Evolutionary conservation across 2,797 vertebrate species (phyloP).

Genomic region (Muscicapa comitata): DNA sequence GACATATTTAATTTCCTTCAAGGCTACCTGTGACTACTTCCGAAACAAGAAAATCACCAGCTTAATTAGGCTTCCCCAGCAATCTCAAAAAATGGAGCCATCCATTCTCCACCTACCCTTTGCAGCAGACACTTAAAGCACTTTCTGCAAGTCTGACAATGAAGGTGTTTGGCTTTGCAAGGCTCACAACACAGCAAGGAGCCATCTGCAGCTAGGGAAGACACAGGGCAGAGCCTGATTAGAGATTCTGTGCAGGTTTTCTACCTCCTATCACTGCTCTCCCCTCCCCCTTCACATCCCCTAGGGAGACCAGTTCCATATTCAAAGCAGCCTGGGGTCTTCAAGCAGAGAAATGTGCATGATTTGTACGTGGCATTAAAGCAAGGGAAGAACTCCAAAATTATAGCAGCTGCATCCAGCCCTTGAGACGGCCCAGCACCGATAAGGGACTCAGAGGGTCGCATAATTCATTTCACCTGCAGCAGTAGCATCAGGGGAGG

Average conservation of each 20-base stretch:
- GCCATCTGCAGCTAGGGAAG: constrained; percentile 45
- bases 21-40: background rate
- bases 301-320: constrained; percentile 57
- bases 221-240: constrained; percentile 50
- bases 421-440: constrained; percentile 26
- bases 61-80: background rate
- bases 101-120: background rate
- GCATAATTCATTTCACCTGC: constrained; percentile 71
- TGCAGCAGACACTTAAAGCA: background rate
- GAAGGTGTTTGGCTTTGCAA: constrained; percentile 41
- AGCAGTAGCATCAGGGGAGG: constrained; percentile 64
- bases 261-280: background rate
- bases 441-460: constrained; percentile 42
- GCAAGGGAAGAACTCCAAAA: constrained; percentile 47
- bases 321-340: constrained; percentile 69
- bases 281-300: constrained; percentile 31
- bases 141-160: background rate
- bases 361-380: constrained; percentile 65
- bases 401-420: constrained; percentile 58
- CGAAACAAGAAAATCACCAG: background rate
- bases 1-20: background rate
- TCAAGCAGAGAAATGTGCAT: constrained; percentile 67
- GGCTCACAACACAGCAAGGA: constrained; percentile 26
- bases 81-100: background rate
- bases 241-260: constrained; percentile 61